Evolutionary conservation across 1,140 invertebrate species (phyloP), one percentile per base, ranked within the genome.

Genomic region (Zaprionus capensis): DNA sequence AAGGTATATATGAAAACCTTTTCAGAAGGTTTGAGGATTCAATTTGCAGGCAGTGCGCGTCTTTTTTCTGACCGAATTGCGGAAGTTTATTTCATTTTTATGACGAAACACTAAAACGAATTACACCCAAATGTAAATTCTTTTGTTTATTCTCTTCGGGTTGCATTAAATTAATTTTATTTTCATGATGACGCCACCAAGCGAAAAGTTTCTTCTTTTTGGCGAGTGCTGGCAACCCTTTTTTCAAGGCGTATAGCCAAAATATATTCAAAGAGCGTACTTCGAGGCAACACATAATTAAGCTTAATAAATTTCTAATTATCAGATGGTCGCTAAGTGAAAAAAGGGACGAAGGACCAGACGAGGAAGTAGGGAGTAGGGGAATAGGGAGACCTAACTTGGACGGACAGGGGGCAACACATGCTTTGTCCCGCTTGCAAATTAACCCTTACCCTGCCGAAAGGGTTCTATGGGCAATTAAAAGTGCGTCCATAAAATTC

Each of bases 251-350:
- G 24, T 28, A 12, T n/a, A n/a, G n/a, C 38, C 34, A 34, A 61
- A 79, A 82, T 22, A 71, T 73, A 82, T 76, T 76, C 80, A 78
- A 81, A 90, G 81, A 82, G 85, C 79, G 85, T 90, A 90, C 78
- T 91, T 85, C 49, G 65, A 78, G 75, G 57, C 76, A 82, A 91
- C 88, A 91, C 83, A 91, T 91, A 88, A 88, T 91, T 82, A 87
- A 80, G 84, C 81, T 82, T 91, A 91, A 91, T 91, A 91, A 91
- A 91, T 82, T 88, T 82, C 74, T 91, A 91, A 91, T 91, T 91
- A 91, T 91, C 81, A 85, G 83, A 91, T 91, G 83, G 81, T 74
- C 71, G 71, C 66, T 91, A 85, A 90, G 81, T 88, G 80, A 88
- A 85, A 88, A 84, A 90, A 81, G 78, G 85, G 70, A 76, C 74